Conservation (phyloP, 2,113 vertebrate species). For the Callipepla squamata region DNA sequence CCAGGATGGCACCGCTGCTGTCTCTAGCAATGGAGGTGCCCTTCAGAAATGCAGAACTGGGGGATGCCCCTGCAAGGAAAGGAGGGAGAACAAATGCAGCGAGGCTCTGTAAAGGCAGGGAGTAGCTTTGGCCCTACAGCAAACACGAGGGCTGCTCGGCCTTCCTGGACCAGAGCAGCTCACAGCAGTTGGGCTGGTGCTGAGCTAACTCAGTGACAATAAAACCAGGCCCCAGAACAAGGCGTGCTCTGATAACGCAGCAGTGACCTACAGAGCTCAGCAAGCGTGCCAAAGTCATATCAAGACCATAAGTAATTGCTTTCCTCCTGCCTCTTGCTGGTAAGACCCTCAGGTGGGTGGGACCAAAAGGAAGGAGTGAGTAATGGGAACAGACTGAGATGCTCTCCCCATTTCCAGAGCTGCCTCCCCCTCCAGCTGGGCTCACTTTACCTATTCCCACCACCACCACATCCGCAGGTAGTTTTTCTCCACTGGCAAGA, state of each 20-base stretch:
- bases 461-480: conserved; percentile 85
- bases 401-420: background rate
- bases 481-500: conserved; percentile 73
- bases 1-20: conserved; percentile 76
- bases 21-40: conserved; percentile 77
- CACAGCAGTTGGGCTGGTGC: background rate
- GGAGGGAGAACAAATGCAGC: background rate
- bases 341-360: background rate
- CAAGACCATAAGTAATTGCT: fast-evolving
- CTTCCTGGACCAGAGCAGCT: background rate
- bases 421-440: fast-evolving
- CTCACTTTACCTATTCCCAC: conserved; percentile 81
- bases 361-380: background rate
- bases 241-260: background rate
- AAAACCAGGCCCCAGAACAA: background rate
- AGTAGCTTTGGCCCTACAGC: background rate
- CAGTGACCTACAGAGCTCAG: background rate
- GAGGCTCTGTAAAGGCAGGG: background rate
- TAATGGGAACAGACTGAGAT: background rate
- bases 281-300: background rate
- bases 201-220: background rate
- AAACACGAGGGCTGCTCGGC: background rate
- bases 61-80: conserved; percentile 77
- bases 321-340: background rate
- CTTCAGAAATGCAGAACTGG: conserved; percentile 81